Percentiles rank a stretch among this genome's conserved stretches.
Evolutionary conservation across 2,113 vertebrate species (phyloP).

Genomic region (Balaeniceps rex): DNA sequence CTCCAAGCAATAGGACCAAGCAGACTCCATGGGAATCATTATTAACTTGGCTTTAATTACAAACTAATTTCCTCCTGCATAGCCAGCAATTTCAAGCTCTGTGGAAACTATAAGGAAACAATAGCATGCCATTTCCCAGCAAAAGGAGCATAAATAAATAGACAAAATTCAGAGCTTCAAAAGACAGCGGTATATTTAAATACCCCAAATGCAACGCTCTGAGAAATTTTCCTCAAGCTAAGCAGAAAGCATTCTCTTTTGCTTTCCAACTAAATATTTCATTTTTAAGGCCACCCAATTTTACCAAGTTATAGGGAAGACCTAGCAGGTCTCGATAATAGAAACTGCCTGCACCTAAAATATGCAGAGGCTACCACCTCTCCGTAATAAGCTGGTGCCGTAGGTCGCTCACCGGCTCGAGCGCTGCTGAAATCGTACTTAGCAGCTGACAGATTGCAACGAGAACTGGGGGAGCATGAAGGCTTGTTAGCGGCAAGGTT

Average conservation of each 20-base stretch:
- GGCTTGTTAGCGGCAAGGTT: slow-evolving; percentile 59
- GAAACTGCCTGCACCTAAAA: background rate
- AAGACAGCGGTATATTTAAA: background rate
- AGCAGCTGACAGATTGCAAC: slow-evolving; percentile 58
- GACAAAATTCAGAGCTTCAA: background rate
- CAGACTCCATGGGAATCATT: background rate
- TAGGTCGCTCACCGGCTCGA: background rate
- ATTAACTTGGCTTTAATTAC: slow-evolving; percentile 55
- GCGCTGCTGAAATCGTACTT: background rate
- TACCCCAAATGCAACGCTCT: background rate
- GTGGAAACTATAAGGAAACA: background rate
- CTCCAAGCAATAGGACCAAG: background rate
- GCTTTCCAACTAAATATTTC: background rate
- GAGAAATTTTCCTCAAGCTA: background rate
- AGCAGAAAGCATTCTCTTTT: background rate
- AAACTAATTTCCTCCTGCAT: slow-evolving; percentile 21
- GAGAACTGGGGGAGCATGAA: slow-evolving; percentile 55
- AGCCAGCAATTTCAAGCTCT: slow-evolving; percentile 23
- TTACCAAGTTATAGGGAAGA: background rate
- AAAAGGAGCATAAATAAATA: background rate
- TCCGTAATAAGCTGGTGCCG: background rate
- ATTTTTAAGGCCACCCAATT: background rate
- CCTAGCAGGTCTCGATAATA: background rate
- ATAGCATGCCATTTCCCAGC: background rate
- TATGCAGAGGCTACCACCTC: slow-evolving; percentile 3